phyloP scores from a whole-genome alignment of 2,797 vertebrate species.

The Lepus townsendii region DNA sequence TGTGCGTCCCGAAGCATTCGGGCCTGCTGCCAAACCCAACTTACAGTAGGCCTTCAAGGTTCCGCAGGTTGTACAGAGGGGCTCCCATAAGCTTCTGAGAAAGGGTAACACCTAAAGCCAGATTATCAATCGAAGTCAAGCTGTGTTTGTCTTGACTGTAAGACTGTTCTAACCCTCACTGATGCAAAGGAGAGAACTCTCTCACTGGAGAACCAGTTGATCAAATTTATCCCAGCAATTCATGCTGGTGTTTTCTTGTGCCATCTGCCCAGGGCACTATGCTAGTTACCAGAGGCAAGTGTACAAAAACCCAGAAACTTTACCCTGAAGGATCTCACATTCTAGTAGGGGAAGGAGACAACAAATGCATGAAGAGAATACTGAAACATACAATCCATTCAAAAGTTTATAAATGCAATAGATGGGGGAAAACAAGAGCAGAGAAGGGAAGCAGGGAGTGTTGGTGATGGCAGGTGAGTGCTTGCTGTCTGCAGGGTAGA shows the following conservation, averaged over 20 bases:
- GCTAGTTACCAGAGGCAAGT: neutral
- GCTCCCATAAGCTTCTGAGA: neutral
- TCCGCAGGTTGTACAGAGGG: neutral
- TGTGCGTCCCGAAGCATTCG: neutral
- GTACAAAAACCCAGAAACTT: neutral
- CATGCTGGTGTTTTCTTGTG: neutral
- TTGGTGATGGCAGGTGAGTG: rapidly evolving
- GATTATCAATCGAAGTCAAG: neutral
- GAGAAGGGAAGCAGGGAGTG: neutral
- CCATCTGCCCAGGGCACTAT: neutral
- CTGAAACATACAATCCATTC: neutral
- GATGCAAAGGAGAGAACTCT: neutral
- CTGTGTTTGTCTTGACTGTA: neutral
- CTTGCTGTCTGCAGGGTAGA: neutral
- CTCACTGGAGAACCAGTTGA: neutral
- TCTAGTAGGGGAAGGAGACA: neutral
- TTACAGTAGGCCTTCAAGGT: neutral
- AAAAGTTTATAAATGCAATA: neutral
- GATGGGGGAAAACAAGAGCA: neutral
- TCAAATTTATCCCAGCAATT: neutral
- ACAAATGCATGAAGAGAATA: neutral
- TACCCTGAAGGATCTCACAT: neutral
- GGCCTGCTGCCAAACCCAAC: neutral
- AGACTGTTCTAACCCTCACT: neutral
- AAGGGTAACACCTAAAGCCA: neutral